phyloP scores from a whole-genome alignment of 2,113 vertebrate species.

The Argyrosomus japonicus region DNA sequence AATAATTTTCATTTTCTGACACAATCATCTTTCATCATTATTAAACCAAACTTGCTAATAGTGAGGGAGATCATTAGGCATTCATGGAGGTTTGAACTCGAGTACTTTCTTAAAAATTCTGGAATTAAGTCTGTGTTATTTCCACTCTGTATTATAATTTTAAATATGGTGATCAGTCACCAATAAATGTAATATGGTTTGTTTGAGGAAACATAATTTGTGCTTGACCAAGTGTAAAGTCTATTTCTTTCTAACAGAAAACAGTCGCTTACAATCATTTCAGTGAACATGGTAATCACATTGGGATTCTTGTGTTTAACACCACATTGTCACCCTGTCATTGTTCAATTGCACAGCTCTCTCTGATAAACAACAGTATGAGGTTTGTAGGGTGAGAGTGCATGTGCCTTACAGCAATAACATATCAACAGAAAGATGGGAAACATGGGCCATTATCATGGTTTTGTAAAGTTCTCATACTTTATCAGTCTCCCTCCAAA shows the following conservation, averaged over 20 bases:
- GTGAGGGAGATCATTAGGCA: conserved; percentile 1
- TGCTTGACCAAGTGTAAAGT: background rate
- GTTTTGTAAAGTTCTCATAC: conserved; percentile 27
- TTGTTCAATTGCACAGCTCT: background rate
- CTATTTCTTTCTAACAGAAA: background rate
- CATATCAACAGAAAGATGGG: background rate
- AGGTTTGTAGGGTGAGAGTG: background rate
- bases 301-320: conserved; percentile 6
- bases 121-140: background rate
- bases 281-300: conserved; percentile 8
- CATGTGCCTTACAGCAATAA: background rate
- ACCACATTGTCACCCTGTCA: background rate
- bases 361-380: background rate
- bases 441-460: background rate
- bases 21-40: conserved; percentile 12
- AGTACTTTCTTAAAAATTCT: background rate
- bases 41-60: conserved; percentile 14
- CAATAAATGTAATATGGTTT: background rate
- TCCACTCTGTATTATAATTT: background rate
- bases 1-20: conserved; percentile 10
- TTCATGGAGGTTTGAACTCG: background rate
- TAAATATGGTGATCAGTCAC: background rate
- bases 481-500: background rate
- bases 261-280: background rate
- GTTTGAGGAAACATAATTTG: background rate